Evolutionary conservation across 2,888 invertebrate species (phyloP), one percentile per base, ranked within the genome.

Genomic region (Lysandra coridon): DNA sequence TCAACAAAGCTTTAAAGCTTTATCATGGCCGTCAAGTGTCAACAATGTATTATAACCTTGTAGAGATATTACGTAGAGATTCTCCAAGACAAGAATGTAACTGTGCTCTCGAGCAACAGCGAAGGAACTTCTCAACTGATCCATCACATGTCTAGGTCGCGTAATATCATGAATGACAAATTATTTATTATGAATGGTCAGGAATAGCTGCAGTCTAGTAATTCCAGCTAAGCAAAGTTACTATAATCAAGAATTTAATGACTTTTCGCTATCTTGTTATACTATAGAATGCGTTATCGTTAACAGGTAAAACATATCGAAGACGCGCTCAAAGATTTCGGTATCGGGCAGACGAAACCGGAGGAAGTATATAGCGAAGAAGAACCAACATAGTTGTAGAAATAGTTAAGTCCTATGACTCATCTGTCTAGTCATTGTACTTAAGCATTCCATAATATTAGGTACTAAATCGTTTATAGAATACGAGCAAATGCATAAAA

Each of bases 261-360:
- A 2, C 2, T 49, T 49, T 7, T n/a, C 2, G 0, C 5, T 62
- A 62, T 62, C 23, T 62, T 17, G n/a, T n/a, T 62, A 5, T 62
- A 62, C 23, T 62, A 23, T n/a, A 62, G 7, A 62, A 49, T 14
- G 4, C 37, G 10, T 44, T 78, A 75, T 80, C 60, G 80, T 80
- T 78, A 79, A 84, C 91, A 94, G 87, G 95, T 96, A 82, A 95
- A 95, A 84, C 97, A 97, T 88, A 96, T 97, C 90, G 95, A 96
- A 82, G 95, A 95, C 78, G 97, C 97, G 3, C 88, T 97, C 81
- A 94, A 92, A 86, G 96, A 96, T 84, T 95, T 95, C 85, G 96
- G 95, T 69, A 95, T 96, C 82, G 95, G 94, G 73, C 92, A 92
- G 87, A 89, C 89, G 77, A 92, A 92, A 81, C 86, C 92, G 3